These are phyloP conservation scores for Ceriagrion tenellum DNA, from an alignment of 2,888 invertebrate species.

Conservation along the genomic window DNA sequence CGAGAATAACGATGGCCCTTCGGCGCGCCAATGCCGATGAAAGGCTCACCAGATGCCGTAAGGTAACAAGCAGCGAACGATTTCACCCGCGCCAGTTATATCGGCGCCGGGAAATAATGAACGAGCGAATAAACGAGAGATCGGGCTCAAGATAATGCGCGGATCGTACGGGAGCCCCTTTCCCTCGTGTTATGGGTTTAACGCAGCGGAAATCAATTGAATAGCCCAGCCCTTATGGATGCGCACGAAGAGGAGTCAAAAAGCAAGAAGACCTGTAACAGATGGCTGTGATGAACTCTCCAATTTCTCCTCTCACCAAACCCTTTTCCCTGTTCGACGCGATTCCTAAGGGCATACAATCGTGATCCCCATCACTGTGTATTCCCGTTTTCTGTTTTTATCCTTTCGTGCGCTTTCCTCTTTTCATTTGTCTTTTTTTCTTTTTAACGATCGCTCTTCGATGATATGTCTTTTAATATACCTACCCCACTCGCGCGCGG, in stretches of 20 bases:
- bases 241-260: neutral
- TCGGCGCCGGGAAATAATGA: constrained; percentile 27
- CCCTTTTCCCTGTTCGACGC: neutral
- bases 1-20: neutral
- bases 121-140: neutral
- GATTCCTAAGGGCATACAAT: neutral
- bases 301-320: neutral
- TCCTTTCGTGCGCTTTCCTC: constrained; percentile 7
- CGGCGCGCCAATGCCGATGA: neutral
- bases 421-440: neutral
- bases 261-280: constrained; percentile 35
- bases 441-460: constrained; percentile 41
- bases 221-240: neutral
- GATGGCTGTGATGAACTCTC: constrained; percentile 22
- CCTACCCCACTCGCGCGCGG: neutral
- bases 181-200: constrained; percentile 21
- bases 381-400: neutral
- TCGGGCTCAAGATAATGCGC: neutral
- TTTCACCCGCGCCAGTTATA: neutral
- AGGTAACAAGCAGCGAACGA: neutral
- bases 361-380: neutral
- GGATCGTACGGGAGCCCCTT: neutral
- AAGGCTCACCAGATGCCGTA: neutral
- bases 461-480: constrained; percentile 27
- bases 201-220: constrained; percentile 23